These are phyloP conservation scores for Onychorhynchus coronatus DNA, from an alignment of 2,113 vertebrate species.

Conservation along the genomic window DNA sequence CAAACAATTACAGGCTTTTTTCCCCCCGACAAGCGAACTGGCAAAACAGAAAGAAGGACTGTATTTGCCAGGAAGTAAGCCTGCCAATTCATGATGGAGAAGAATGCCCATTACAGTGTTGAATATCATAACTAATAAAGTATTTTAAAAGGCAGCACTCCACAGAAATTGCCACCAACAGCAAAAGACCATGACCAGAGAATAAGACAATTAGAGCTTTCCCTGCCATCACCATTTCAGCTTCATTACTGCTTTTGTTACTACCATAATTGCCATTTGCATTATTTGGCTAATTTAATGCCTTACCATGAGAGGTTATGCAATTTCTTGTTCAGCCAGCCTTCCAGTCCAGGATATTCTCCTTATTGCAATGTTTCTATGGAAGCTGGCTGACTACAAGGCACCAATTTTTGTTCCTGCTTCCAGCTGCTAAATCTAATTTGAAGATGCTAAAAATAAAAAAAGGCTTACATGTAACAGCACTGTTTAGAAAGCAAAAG, in stretches of 20 bases:
- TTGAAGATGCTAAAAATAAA: constrained; percentile 51
- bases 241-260: background rate
- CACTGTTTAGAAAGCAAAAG: background rate
- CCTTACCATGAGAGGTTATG: background rate
- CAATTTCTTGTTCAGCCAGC: background rate
- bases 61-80: background rate
- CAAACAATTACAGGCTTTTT: background rate
- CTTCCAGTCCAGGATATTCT: background rate
- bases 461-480: background rate
- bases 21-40: fast-evolving
- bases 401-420: background rate
- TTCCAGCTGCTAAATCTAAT: constrained; percentile 35
- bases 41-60: background rate
- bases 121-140: background rate
- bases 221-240: background rate
- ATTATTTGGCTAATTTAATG: background rate
- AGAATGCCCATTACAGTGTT: background rate
- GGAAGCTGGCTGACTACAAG: background rate
- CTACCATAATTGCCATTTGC: background rate
- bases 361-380: background rate
- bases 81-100: background rate
- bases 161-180: background rate
- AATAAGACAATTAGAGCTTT: background rate
- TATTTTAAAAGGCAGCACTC: background rate
- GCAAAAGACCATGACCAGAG: background rate